phyloP scores from a whole-genome alignment of 2,888 invertebrate species.

The Zonitis immaculata region DNA sequence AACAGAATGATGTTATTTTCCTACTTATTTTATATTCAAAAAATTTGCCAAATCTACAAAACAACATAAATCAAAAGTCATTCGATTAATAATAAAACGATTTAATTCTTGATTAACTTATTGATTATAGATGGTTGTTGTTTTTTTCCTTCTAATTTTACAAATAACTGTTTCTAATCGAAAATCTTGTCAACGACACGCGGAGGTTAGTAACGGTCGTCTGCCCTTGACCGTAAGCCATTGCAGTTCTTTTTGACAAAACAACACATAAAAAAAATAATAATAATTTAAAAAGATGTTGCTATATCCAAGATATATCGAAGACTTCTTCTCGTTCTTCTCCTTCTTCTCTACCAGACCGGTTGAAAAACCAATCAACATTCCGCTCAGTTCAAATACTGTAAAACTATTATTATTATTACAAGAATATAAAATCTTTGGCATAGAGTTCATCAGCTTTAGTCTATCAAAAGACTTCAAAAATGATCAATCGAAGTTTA shows the following conservation, averaged over 20 bases:
- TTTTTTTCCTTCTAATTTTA: too few species aligned
- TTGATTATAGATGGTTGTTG: too few species aligned
- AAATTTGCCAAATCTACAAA: too few species aligned
- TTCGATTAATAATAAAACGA: too few species aligned
- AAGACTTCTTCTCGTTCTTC: slow-evolving; percentile 13
- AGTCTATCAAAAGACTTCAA: slow-evolving; percentile 33
- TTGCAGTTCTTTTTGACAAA: slow-evolving; percentile 15
- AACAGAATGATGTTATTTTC: too few species aligned
- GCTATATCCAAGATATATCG: slow-evolving; percentile 9
- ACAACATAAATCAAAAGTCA: too few species aligned
- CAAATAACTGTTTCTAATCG: slow-evolving; percentile 1
- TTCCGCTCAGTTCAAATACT: slow-evolving; percentile 15
- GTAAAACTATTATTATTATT: slow-evolving; percentile 14
- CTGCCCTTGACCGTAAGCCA: slow-evolving; percentile 14
- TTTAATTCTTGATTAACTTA: too few species aligned
- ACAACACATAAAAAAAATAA: neutral
- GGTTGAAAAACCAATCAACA: slow-evolving; percentile 11
- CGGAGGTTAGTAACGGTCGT: slow-evolving; percentile 16
- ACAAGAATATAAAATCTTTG: slow-evolving; percentile 43
- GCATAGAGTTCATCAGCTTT: slow-evolving; percentile 43
- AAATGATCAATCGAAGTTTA: slow-evolving; percentile 36
- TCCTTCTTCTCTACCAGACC: slow-evolving; percentile 10
- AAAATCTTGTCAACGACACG: neutral
- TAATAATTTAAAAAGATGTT: slow-evolving; percentile 7
- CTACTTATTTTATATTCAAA: too few species aligned